Conservation (phyloP, 2,888 invertebrate genomes). For the Metopia argyrocephala region DNA sequence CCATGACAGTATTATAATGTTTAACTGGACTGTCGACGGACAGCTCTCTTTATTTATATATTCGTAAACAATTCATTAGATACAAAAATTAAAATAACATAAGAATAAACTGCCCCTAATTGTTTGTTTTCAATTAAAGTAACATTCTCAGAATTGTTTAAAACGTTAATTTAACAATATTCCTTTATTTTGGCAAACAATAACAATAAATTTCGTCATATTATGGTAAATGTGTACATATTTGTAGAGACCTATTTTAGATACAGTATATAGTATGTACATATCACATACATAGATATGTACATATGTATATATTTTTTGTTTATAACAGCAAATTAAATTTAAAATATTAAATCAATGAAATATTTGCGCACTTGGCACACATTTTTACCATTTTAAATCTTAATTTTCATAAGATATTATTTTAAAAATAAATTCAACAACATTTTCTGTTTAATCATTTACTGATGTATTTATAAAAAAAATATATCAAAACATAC, state of each 20-base stretch:
- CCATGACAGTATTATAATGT: slow-evolving; percentile 95
- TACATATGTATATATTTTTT: slow-evolving; percentile 26
- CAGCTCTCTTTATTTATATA: slow-evolving; percentile 97
- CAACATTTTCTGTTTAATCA: too few relatives aligned
- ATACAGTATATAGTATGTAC: too few relatives aligned
- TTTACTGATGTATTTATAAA: too few relatives aligned
- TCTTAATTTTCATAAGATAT: background rate
- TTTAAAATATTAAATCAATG: slow-evolving; percentile 1
- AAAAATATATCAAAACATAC: too few relatives aligned
- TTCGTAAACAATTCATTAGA: slow-evolving; percentile 67
- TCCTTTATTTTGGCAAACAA: slow-evolving; percentile 8
- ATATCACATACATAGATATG: too few relatives aligned
- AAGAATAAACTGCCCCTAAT: slow-evolving; percentile 12
- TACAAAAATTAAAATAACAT: slow-evolving; percentile 6
- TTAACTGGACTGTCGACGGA: slow-evolving; percentile 98
- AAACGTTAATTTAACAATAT: background rate
- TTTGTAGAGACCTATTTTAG: background rate
- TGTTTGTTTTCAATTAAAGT: slow-evolving; percentile 14
- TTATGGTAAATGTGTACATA: background rate
- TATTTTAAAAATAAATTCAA: background rate
- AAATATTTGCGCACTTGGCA: slow-evolving; percentile 61
- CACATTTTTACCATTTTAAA: background rate
- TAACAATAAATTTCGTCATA: background rate
- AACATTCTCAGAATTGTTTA: background rate
- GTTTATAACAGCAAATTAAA: background rate